Percentiles rank a stretch among this genome's conserved stretches.
Conservation (phyloP, 2,888 invertebrate species). For the Drosophila pseudotakahashii region DNA sequence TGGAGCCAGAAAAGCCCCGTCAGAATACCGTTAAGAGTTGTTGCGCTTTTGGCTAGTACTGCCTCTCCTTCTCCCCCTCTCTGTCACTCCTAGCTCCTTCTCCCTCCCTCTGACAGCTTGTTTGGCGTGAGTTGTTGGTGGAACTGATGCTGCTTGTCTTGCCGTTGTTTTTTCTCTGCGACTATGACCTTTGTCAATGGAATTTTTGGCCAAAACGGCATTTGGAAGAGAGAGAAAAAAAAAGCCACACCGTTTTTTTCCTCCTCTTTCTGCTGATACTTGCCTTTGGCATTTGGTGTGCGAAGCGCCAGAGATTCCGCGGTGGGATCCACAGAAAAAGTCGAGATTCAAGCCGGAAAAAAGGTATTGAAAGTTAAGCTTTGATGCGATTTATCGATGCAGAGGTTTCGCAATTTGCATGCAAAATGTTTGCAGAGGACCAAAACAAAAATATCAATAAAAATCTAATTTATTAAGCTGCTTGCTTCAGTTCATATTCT, state of each 20-base stretch:
- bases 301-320: constrained; percentile 23
- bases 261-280: constrained; percentile 14
- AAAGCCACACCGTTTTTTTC: constrained; percentile 19
- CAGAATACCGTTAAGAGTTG: constrained; percentile 76
- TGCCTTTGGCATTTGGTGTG: constrained; percentile 36
- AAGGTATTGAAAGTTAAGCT: constrained; percentile 35
- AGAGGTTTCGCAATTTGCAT: constrained; percentile 20
- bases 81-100: constrained; percentile 27
- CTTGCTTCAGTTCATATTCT: background rate
- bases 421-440: background rate
- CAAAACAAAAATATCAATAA: constrained; percentile 7
- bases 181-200: constrained; percentile 77
- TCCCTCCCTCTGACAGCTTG: constrained; percentile 21
- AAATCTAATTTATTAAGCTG: constrained; percentile 4
- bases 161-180: constrained; percentile 53
- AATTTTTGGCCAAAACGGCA: constrained; percentile 57
- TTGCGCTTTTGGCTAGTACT: constrained; percentile 54
- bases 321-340: constrained; percentile 20
- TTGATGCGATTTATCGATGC: constrained; percentile 45
- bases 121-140: constrained; percentile 27
- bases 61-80: background rate
- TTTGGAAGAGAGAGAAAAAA: constrained; percentile 20
- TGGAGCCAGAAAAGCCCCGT: constrained; percentile 30
- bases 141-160: constrained; percentile 37
- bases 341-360: constrained; percentile 24